Conservation (phyloP, 2,888 invertebrate genomes). For the Alloplasta piceator region DNA sequence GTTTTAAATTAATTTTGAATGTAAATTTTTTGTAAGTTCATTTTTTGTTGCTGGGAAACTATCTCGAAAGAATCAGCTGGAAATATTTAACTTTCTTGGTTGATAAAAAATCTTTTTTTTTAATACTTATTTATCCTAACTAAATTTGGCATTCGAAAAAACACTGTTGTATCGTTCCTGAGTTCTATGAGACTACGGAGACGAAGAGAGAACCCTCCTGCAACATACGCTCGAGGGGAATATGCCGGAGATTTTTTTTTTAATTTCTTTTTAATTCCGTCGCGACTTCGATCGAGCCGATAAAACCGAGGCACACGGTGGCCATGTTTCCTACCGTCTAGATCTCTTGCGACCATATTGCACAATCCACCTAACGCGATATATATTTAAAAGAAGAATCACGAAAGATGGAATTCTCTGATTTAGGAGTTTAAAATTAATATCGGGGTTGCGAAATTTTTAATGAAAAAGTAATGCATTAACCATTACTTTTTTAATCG, state of each 20-base stretch:
- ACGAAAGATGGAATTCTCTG: too few relatives aligned
- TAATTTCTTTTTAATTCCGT: constrained; percentile 38
- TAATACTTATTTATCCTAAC: constrained; percentile 77
- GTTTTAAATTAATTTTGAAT: too few relatives aligned
- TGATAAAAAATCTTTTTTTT: constrained; percentile 42
- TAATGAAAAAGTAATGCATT: too few relatives aligned
- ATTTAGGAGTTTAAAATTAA: constrained; percentile 10
- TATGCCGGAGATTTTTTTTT: constrained; percentile 37
- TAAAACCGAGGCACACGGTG: constrained; percentile 74
- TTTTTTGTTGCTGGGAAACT: constrained; percentile 40
- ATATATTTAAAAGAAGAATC: too few relatives aligned
- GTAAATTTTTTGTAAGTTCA: too few relatives aligned
- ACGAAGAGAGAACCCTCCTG: constrained; percentile 67
- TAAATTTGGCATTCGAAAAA: constrained; percentile 76
- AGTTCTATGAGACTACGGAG: constrained; percentile 39
- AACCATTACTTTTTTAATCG: too few relatives aligned
- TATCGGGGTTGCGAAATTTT: too few relatives aligned
- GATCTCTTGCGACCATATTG: constrained; percentile 63
- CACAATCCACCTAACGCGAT: constrained; percentile 22
- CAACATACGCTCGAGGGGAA: neutral
- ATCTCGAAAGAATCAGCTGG: constrained; percentile 71
- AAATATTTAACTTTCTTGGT: constrained; percentile 62
- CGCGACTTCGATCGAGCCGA: constrained; percentile 74
- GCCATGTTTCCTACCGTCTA: constrained; percentile 76
- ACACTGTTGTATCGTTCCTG: constrained; percentile 68